phyloP scores from a whole-genome alignment of 2,113 vertebrate genomes.

The Ciconia boyciana region DNA sequence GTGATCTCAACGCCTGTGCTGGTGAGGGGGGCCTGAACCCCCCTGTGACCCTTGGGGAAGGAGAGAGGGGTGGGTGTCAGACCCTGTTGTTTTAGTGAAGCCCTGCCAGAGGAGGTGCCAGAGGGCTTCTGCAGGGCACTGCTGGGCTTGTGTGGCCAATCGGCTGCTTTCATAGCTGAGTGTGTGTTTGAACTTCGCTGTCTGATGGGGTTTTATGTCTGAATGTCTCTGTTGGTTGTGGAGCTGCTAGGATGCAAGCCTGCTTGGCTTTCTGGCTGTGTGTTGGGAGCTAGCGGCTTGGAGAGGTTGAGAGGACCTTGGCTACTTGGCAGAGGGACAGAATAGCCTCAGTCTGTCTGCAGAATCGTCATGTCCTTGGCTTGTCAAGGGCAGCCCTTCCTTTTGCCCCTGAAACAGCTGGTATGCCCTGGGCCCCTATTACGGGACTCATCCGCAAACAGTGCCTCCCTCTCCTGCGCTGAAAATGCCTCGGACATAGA shows the following conservation, averaged over 20 bases:
- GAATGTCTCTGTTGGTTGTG: accelerated
- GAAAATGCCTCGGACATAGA: neutral
- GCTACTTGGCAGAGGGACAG: conserved; percentile 57
- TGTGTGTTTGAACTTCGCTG: neutral
- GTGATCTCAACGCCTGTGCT: accelerated
- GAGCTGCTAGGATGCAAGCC: neutral
- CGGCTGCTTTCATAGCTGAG: neutral
- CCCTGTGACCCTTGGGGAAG: neutral
- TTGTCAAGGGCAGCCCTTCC: conserved; percentile 55
- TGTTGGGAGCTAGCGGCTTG: neutral
- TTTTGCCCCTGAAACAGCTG: conserved; percentile 64
- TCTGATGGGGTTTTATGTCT: neutral
- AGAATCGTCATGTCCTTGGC: conserved; percentile 6
- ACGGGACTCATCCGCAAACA: neutral
- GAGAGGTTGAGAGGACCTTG: conserved; percentile 37
- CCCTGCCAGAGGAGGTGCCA: neutral
- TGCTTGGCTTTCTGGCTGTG: neutral
- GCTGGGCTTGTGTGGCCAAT: neutral
- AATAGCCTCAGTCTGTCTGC: conserved; percentile 37
- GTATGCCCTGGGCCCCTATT: conserved; percentile 25
- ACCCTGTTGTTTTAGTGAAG: neutral
- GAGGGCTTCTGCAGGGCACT: neutral
- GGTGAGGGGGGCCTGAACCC: neutral
- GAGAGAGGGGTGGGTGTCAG: neutral
- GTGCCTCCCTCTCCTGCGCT: neutral